Evolutionary conservation across 2,113 vertebrate species (phyloP).

Genomic region (Trochalopteron elliotii): DNA sequence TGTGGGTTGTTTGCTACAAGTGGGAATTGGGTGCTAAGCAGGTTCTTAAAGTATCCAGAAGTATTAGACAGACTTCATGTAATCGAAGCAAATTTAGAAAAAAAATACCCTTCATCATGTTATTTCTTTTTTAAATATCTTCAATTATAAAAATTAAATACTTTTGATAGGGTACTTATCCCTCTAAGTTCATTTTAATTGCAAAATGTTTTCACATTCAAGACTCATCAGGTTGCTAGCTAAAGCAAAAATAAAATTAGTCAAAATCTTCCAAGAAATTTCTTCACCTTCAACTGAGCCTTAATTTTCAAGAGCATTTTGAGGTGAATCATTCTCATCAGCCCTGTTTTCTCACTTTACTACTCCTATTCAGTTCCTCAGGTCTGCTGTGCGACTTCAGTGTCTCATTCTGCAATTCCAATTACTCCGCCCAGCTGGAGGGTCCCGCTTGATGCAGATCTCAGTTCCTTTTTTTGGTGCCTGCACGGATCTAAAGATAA

Average conservation of each 20-base stretch:
- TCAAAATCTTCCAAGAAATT: not conserved
- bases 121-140: not conserved
- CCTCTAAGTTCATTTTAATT: not conserved
- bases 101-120: not conserved
- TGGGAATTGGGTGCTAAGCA: conserved; percentile 70
- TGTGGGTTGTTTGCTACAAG: conserved; percentile 69
- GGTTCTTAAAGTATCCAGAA: conserved; percentile 56
- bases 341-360: not conserved
- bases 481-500: not conserved
- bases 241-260: not conserved
- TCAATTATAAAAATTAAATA: not conserved
- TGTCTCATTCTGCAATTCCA: not conserved
- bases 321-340: not conserved
- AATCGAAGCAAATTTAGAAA: not conserved
- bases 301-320: not conserved
- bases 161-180: not conserved
- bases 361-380: not conserved
- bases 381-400: not conserved
- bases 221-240: not conserved
- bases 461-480: not conserved
- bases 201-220: not conserved
- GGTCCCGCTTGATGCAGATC: not conserved
- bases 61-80: conserved; percentile 16
- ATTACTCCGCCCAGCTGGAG: not conserved
- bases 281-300: not conserved